Evolutionary conservation across 2,888 invertebrate genomes (phyloP), one percentile per base, ranked within the genome.

Genomic region (Dynastes hyllus): DNA sequence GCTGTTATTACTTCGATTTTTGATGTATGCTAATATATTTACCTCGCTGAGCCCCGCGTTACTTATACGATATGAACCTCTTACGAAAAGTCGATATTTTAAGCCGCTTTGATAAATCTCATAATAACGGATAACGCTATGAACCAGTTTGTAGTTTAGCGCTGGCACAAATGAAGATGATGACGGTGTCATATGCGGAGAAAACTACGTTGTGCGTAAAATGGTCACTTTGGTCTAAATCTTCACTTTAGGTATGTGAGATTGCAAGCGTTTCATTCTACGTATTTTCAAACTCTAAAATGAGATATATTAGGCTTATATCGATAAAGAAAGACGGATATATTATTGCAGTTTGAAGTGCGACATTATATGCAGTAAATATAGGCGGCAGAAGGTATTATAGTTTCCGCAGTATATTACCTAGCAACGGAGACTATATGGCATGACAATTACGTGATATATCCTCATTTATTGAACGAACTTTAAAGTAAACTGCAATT

Each of bases 1-100:
- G 67, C 45, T 67, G 45, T 67, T 67, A 67, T 67, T 67, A 50
- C 50, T 67, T 67, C 45, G 67, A 67, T 67, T 45, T 67, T 67
- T 50, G 67, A 67, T 67, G 45, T 50, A 67, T 67, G 67, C 67
- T 67, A 67, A 67, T 67, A 50, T 32, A 50, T 67, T 50, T 67
- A 45, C 45, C 11, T 8, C 67, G 32, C 32, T 50, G 63, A 29
- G 3, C 63, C 63, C 27, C 63, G 32, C 13, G 13, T 32, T 63
- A 13, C 32, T 63, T 32, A 63, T 5, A 32, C 63, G 63, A 13
- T 32, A 63, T 2, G 32, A 9, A 32, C 32, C 13, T 29, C 32
- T 29, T 11, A 0, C 45, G 2, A 8, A 11, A 1, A 32, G 32
- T 4, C 27, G 55, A 16, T 8, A 22, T 58, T 58, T 22, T 58